phyloP scores from a whole-genome alignment of 2,888 invertebrate species.

The Odontothrips loti region DNA sequence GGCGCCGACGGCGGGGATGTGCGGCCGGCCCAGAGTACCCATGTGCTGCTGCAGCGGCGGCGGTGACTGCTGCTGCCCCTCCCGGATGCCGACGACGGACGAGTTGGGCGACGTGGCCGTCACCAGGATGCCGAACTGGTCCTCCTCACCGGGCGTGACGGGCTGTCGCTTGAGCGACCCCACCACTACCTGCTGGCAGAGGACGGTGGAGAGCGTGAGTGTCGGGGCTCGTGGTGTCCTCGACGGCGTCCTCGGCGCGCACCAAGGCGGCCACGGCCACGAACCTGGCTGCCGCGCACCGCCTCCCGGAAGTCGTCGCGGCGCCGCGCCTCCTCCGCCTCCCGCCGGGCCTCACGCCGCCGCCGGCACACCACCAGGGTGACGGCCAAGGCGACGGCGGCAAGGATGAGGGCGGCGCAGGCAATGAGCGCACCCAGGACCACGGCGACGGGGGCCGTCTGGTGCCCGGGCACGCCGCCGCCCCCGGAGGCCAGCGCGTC shows the following conservation, averaged over 20 bases:
- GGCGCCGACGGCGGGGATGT: background rate
- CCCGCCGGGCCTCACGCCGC: constrained; percentile 38
- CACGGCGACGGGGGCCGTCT: constrained; percentile 39
- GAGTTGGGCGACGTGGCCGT: constrained; percentile 23
- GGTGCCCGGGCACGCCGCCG: background rate
- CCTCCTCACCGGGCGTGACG: constrained; percentile 14
- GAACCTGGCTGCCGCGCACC: constrained; percentile 21
- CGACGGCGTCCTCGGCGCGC: too few species aligned
- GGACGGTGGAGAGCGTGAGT: background rate
- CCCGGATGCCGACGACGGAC: constrained; percentile 23
- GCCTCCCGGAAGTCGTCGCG: constrained; percentile 19
- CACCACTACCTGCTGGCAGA: constrained; percentile 14
- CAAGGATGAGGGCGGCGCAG: constrained; percentile 44
- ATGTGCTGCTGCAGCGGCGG: background rate
- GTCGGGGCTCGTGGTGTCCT: background rate
- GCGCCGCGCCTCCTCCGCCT: constrained; percentile 11
- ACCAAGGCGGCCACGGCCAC: background rate
- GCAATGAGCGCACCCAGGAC: constrained; percentile 45
- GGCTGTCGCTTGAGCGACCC: constrained; percentile 11
- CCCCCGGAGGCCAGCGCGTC: background rate
- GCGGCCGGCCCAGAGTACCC: background rate
- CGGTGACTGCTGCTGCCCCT: constrained; percentile 8
- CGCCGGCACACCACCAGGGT: constrained; percentile 42
- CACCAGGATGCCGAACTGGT: constrained; percentile 25
- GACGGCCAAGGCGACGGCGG: constrained; percentile 45